A percentile compares a stretch with the other conserved stretches of the same genome.
These are phyloP conservation scores for Abscondita cerata DNA, from an alignment of 2,888 invertebrate species.

Conservation along the genomic window DNA sequence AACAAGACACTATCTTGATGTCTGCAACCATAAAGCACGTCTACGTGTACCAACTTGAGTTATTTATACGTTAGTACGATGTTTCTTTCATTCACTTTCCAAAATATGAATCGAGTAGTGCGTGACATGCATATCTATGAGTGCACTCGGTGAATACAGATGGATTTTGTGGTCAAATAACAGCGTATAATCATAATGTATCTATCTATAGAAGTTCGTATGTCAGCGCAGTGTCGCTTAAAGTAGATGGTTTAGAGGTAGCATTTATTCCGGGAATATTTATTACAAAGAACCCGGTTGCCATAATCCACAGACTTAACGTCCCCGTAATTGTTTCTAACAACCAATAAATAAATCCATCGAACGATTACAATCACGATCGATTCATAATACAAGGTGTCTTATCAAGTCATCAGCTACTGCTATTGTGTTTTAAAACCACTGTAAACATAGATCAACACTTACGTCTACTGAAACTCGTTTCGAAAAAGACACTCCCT, in stretches of 20 bases:
- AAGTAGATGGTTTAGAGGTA: slow-evolving; percentile 11
- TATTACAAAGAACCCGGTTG: slow-evolving; percentile 1
- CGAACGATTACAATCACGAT: no score
- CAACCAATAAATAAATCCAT: no score
- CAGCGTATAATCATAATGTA: slow-evolving; percentile 22
- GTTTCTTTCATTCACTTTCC: slow-evolving; percentile 53
- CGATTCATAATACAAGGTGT: no score
- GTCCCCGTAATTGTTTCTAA: no score
- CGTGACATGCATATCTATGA: slow-evolving; percentile 31
- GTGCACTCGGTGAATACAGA: slow-evolving; percentile 34
- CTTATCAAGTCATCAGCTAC: no score
- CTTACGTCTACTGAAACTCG: no score
- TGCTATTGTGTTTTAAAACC: no score
- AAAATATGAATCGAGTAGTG: slow-evolving; percentile 50
- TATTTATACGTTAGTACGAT: slow-evolving; percentile 44
- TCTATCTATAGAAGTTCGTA: slow-evolving; percentile 17
- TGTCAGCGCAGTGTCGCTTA: slow-evolving; percentile 8
- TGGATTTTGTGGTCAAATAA: slow-evolving; percentile 27
- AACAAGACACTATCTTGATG: slow-evolving; percentile 41
- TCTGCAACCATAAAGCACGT: slow-evolving; percentile 40
- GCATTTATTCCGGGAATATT: slow-evolving; percentile 11
- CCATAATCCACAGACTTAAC: slow-evolving; percentile 3
- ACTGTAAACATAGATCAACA: no score
- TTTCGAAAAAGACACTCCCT: no score
- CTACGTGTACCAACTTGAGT: slow-evolving; percentile 42